phyloP scores from a whole-genome alignment of 2,888 invertebrate genomes.

The Ormyrus rosae region DNA sequence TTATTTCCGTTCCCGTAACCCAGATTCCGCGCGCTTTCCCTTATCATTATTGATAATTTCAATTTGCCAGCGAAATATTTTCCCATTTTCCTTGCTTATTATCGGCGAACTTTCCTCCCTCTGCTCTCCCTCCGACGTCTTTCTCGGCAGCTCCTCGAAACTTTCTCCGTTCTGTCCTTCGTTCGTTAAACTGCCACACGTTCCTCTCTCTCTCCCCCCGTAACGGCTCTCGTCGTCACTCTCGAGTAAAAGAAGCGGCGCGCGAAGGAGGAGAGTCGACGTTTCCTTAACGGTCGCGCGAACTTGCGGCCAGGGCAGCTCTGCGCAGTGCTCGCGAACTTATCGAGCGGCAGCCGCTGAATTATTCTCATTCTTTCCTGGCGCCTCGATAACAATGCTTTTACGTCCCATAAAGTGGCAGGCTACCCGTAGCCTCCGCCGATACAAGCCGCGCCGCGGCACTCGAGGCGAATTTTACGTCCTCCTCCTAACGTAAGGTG shows the following conservation, averaged over 20 bases:
- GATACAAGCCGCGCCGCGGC: conserved; percentile 41
- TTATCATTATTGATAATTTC: too few relatives aligned
- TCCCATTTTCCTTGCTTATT: not conserved
- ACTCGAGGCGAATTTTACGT: conserved; percentile 41
- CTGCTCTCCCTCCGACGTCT: not conserved
- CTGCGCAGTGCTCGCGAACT: conserved; percentile 57
- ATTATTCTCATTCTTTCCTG: conserved; percentile 69
- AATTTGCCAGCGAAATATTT: not conserved
- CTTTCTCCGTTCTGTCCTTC: not conserved
- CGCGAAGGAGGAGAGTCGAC: too few relatives aligned
- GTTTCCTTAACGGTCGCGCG: conserved; percentile 12
- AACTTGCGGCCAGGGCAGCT: not conserved
- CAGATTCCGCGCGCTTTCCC: too few relatives aligned
- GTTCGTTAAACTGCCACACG: not conserved
- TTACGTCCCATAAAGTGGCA: conserved; percentile 69
- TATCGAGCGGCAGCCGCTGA: conserved; percentile 65
- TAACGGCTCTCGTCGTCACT: too few relatives aligned
- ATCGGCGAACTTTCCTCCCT: not conserved
- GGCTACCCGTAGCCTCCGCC: conserved; percentile 7
- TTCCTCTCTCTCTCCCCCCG: too few relatives aligned
- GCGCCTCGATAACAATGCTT: conserved; percentile 67
- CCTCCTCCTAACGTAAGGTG: not conserved
- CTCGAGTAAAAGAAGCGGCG: not conserved
- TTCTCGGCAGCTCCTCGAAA: not conserved
- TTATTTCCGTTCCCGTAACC: too few relatives aligned